phyloP scores from a whole-genome alignment of 1,140 invertebrate species.

The Halotydeus destructor region DNA sequence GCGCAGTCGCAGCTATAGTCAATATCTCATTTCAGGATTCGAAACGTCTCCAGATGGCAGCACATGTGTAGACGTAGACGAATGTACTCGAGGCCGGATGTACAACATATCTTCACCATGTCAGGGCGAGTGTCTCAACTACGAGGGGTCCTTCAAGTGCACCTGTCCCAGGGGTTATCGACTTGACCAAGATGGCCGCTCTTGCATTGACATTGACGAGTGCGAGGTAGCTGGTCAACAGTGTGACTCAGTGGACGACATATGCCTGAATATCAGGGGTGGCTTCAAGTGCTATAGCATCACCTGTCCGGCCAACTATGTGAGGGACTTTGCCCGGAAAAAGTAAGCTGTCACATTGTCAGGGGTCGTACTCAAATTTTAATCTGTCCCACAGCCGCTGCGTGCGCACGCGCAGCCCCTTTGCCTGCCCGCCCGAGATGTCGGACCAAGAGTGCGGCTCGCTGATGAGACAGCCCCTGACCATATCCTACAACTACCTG shows the following conservation, averaged over 20 bases:
- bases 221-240: slow-evolving; percentile 35
- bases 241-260: slow-evolving; percentile 43
- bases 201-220: slow-evolving; percentile 56
- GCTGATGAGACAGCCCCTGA: slow-evolving; percentile 47
- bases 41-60: slow-evolving; percentile 54
- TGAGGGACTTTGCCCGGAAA: slow-evolving; percentile 41
- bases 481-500: slow-evolving; percentile 73
- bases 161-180: slow-evolving; percentile 63
- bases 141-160: slow-evolving; percentile 63
- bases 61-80: slow-evolving; percentile 49
- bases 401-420: slow-evolving; percentile 43
- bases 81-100: slow-evolving; percentile 42
- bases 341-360: slow-evolving; percentile 37
- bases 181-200: too few species aligned
- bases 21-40: too few species aligned
- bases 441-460: too few species aligned
- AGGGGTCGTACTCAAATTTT: slow-evolving; percentile 6
- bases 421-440: too few species aligned
- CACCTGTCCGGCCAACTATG: slow-evolving; percentile 58
- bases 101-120: slow-evolving; percentile 34
- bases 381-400: slow-evolving; percentile 46
- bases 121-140: slow-evolving; percentile 64
- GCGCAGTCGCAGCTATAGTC: too few species aligned
- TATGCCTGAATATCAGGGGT: slow-evolving; percentile 76
- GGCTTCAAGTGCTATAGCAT: slow-evolving; percentile 65